Evolutionary conservation across 2,888 invertebrate species (phyloP), one percentile per base, ranked within the genome.

Genomic region (Phymatocera aterrima): DNA sequence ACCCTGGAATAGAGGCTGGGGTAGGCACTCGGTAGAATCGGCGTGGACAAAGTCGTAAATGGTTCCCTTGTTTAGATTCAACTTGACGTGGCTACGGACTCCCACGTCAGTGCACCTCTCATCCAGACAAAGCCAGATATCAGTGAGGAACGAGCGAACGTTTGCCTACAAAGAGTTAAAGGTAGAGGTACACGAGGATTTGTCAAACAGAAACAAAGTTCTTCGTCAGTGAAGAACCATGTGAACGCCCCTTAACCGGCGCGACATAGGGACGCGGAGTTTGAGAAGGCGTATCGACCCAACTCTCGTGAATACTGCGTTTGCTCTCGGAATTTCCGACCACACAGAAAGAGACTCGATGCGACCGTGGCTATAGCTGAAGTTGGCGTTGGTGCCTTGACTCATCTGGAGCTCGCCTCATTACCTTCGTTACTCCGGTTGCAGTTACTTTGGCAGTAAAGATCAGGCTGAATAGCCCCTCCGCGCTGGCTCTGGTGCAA

Each of bases 271-370:
- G 28, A 72, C 48, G 72, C 48, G 51, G 51, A 51, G 10, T 51
- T 72, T 51, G 18, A 34, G 72, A 48, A 43, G 31, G 51, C 48
- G 72, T 72, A 72, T 72, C 72, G 72, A 72, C 72, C 72, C 48
- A 51, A 12, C 46, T 28, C 72, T 24, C 34, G 72, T 15, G 72
- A 51, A 72, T 21, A 51, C 31, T 48, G 48, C 51, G 72, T 51
- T 40, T 24, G 28, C 34, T 21, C 43, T 34, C 18, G 34, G 68
- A 46, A 46, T 68, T 46, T 43, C 46, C 15, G 46, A 68, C 43
- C 43, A 68, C 24, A 68, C 2, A 28, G 68, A 68, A 68, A 68
- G 46, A 68, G 72, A 72, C 51, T 51, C 10, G 31, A 68, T 68
- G 68, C 46, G 68, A 64, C 68, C 46, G 68, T 46, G 46, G 68